Base-by-base conservation (phyloP, 2,797 vertebrate species). In the Melanotaenia parkinsoni region DNA sequence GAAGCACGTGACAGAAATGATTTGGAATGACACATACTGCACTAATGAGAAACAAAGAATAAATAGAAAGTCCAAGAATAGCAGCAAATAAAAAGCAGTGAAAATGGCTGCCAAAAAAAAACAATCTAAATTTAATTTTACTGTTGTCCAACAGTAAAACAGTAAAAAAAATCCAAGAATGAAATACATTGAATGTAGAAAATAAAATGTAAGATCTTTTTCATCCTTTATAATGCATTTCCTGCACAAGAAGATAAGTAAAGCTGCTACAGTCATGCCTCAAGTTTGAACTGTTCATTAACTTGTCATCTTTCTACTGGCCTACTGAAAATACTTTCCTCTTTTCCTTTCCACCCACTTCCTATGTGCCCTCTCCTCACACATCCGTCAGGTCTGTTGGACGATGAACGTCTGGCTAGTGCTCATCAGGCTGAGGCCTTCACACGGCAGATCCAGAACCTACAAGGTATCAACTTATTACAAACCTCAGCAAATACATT, bases 401-500 rank as follows among this genome's bases (percentile, higher is more conserved):
- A 98, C 73, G 97, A 97, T 33, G 96, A 98, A 81, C 95, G 97
- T 50, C 76, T 97, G 86, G 94, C 95, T 33, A 96, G 95, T 0
- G 96, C 96, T 13, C 96, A 96, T 88, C 97, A 98, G 86, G 96
- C 97, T 0, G 97, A 98, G 80, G 93, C 96, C 74, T 97, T 98
- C 92, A 96, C 96, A 30, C 95, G 96, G 38, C 96, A 97, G 86
- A 97, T 98, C 85, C 96, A 97, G 90, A 93, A 95, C 59, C 94
- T 98, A 32, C 96, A 97, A 94, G 96, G 97, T 97, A 86, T 79
- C 11, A 26, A 59, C 13, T 45, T 3, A 33, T 61, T 13, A 28
- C 20, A 73, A 54, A 5, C 45, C n/a, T 53, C 6, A 43, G 10
- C 28, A 37, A 12, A 20, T 51, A 7, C 12, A 35, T 26, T 20